A percentile compares a stretch with the other conserved stretches of the same genome.
Conservation (phyloP, 1,140 invertebrate species). For the Phymorhynchus buccinoides region DNA sequence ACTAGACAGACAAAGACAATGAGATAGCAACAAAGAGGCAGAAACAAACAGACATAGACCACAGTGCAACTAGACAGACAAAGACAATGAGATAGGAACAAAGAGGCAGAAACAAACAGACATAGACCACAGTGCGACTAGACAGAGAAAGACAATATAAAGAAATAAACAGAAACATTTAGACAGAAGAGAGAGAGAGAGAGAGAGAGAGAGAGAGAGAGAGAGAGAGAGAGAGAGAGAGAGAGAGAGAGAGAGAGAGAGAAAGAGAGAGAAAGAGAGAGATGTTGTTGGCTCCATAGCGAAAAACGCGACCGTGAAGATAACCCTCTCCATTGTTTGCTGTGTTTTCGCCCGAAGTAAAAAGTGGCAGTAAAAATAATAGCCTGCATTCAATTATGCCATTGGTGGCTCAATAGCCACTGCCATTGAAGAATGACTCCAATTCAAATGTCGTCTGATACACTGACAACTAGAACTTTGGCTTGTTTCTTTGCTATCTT, state of each 20-base stretch:
- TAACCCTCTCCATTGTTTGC: too few relatives aligned
- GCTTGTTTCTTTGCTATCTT: too few relatives aligned
- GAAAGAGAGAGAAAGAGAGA: conserved; percentile 27
- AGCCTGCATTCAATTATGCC: conserved; percentile 1
- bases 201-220: neutral
- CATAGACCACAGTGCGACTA: neutral
- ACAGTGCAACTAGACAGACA: neutral
- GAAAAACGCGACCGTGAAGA: too few relatives aligned
- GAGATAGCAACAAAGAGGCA: neutral
- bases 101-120: neutral
- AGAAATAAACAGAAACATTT: neutral
- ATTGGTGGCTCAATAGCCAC: too few relatives aligned
- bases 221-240: neutral
- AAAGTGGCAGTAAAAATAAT: too few relatives aligned
- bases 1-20: neutral
- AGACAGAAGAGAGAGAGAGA: neutral
- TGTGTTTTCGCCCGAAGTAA: too few relatives aligned
- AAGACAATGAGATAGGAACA: neutral
- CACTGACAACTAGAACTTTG: too few relatives aligned
- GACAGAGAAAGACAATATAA: neutral
- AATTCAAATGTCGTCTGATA: too few relatives aligned
- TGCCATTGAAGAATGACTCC: too few relatives aligned
- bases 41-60: neutral
- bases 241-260: neutral
- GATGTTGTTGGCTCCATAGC: too few relatives aligned